Percentiles rank a stretch among this genome's conserved stretches.
phyloP scores from a whole-genome alignment of 2,113 vertebrate genomes.

The Megatriorchis doriae region DNA sequence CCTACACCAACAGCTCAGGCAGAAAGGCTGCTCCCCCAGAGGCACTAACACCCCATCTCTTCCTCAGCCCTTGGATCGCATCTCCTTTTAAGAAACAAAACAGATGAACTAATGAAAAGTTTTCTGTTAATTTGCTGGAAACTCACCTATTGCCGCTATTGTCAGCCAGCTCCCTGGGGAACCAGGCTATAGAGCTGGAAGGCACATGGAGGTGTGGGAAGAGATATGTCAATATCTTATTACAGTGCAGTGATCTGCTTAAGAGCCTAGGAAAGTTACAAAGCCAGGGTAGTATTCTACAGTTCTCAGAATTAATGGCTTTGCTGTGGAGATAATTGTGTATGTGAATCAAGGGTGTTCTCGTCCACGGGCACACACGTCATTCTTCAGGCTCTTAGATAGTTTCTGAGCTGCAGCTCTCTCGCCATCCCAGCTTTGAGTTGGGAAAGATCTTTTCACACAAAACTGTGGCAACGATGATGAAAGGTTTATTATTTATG shows the following conservation, averaged over 20 bases:
- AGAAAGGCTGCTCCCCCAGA: no score
- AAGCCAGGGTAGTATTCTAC: not conserved
- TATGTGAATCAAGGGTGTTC: not conserved
- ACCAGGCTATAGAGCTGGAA: not conserved
- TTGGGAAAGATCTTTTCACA: not conserved
- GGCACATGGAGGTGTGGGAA: not conserved
- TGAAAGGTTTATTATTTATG: not conserved
- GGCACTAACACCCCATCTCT: not conserved
- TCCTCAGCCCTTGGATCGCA: not conserved
- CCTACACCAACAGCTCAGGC: not conserved
- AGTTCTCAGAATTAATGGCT: no score
- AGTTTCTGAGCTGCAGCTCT: not conserved
- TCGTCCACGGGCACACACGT: no score
- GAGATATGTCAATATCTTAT: not conserved
- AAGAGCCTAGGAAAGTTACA: not conserved
- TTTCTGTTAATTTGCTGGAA: not conserved
- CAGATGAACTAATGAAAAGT: not conserved
- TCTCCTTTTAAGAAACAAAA: not conserved
- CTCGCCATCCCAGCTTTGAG: not conserved
- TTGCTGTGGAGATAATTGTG: not conserved
- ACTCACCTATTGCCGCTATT: not conserved
- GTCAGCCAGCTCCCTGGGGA: not conserved
- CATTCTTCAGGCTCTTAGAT: not conserved
- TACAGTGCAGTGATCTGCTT: not conserved
- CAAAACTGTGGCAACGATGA: no score